Evolutionary conservation across 2,797 vertebrate genomes (phyloP).

Genomic region (Glossophaga mutica): DNA sequence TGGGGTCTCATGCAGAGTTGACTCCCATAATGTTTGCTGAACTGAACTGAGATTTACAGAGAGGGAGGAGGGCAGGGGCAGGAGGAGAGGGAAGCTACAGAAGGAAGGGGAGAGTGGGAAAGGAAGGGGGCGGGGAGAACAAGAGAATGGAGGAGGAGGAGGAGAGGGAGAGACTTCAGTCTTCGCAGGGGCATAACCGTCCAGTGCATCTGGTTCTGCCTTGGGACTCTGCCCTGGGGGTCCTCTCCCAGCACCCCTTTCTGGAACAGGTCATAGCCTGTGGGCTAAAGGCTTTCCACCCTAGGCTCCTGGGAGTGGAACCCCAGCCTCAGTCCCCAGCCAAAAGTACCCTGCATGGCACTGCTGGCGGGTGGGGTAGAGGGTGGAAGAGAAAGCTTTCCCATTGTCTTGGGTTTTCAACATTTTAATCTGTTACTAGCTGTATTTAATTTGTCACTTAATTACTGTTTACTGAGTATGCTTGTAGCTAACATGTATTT

Average conservation of each 20-base stretch:
- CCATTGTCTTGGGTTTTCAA: constrained; percentile 45
- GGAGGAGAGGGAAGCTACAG: neutral
- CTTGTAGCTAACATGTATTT: constrained; percentile 50
- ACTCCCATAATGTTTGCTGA: neutral
- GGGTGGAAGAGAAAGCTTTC: neutral
- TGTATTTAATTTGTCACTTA: constrained; percentile 71
- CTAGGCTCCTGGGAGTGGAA: neutral
- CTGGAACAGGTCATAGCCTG: neutral
- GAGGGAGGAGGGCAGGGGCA: neutral
- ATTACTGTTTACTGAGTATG: constrained; percentile 65
- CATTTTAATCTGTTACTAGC: constrained; percentile 49
- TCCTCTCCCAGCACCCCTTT: neutral
- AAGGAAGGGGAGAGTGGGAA: neutral
- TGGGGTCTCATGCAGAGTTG: neutral
- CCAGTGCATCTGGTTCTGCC: neutral
- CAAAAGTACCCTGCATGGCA: neutral
- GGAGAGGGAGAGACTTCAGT: neutral
- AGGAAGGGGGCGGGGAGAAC: neutral
- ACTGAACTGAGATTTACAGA: neutral
- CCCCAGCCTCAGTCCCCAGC: neutral
- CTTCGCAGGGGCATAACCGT: too few species aligned
- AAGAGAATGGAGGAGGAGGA: neutral
- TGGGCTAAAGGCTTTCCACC: neutral
- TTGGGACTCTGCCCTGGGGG: neutral
- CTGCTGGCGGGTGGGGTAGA: neutral